Evolutionary conservation across 2,888 invertebrate species (phyloP), one percentile per base, ranked within the genome.

Genomic region (Escarpia spicata): DNA sequence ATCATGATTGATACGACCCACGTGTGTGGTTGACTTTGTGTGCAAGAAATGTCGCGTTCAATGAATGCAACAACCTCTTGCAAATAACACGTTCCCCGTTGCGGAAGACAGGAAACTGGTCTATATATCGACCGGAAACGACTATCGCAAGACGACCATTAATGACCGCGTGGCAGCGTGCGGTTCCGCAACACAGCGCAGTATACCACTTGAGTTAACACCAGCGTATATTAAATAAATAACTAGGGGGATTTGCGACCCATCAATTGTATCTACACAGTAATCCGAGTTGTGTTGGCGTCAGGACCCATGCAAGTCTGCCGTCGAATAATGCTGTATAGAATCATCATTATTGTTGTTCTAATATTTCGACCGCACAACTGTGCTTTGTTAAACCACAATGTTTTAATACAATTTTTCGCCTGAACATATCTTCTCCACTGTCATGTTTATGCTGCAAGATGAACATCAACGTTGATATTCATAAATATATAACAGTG

Each of bases 81-180:
- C 75, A 75, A n/a, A 75, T 75, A 26, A 3, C 75, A 26, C 75
- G 75, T 26, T 19, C 75, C 26, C 75, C 75, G 75, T 3, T 26
- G 75, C 75, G 75, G 75, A 75, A 75, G 75, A 75, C 75, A 75
- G 75, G 75, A 75, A 75, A 26, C 75, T 26, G 75, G 75, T 75
- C 75, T 19, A 4, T 52, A 52, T 52, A 3, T n/a, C 19, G n/a
- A 75, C 75, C 75, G 75, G 75, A 75, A 75, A 26, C 75, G n/a
- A 75, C 75, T 26, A 26, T 75, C 75, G 75, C 75, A 75, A 75
- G 75, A 26, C 75, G n/a, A 26, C 75, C 75, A 26, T n/a, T 75
- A 75, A 26, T 75, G 75, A 75, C 75, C 19, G 75, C 75, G 1
- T 1, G 19, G 75, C 75, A 75, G 75, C 75, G 52, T 52, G 52